Percentiles rank a stretch among this genome's conserved stretches.
phyloP scores from a whole-genome alignment of 2,888 invertebrate genomes.

The Dichetophora obliterata region DNA sequence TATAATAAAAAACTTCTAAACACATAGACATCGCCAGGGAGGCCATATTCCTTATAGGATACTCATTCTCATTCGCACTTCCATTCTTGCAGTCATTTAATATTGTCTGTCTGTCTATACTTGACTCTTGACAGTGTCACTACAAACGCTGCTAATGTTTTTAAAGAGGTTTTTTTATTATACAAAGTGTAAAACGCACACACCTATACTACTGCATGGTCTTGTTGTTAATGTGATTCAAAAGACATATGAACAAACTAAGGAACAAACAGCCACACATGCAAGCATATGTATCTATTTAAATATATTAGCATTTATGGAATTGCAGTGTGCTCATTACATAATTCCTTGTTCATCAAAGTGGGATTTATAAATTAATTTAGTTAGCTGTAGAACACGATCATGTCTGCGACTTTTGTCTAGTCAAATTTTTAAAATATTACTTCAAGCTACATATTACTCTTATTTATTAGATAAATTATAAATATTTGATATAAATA shows the following conservation, averaged over 20 bases:
- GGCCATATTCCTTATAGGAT: slow-evolving; percentile 27
- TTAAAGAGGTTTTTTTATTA: slow-evolving; percentile 62
- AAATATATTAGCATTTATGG: slow-evolving; percentile 1
- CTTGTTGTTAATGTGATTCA: slow-evolving; percentile 39
- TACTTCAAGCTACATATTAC: no score
- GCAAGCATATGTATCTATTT: not conserved
- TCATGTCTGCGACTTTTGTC: no score
- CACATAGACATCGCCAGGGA: slow-evolving; percentile 22
- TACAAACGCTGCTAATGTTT: slow-evolving; percentile 64
- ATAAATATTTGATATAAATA: no score
- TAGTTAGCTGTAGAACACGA: not conserved
- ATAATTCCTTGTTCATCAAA: slow-evolving; percentile 40
- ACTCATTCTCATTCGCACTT: slow-evolving; percentile 12
- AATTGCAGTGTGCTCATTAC: slow-evolving; percentile 18
- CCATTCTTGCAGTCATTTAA: not conserved
- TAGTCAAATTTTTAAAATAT: no score
- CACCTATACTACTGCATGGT: slow-evolving; percentile 12
- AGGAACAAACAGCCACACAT: not conserved
- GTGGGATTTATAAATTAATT: slow-evolving; percentile 24
- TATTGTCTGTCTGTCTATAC: slow-evolving; percentile 19
- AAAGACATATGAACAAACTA: slow-evolving; percentile 13
- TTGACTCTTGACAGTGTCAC: slow-evolving; percentile 47
- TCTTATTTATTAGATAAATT: no score
- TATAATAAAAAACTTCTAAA: slow-evolving; percentile 23
- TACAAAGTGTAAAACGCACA: slow-evolving; percentile 52